These are phyloP conservation scores for Bombus superbus DNA, from an alignment of 1,140 invertebrate species.

Conservation along the genomic window DNA sequence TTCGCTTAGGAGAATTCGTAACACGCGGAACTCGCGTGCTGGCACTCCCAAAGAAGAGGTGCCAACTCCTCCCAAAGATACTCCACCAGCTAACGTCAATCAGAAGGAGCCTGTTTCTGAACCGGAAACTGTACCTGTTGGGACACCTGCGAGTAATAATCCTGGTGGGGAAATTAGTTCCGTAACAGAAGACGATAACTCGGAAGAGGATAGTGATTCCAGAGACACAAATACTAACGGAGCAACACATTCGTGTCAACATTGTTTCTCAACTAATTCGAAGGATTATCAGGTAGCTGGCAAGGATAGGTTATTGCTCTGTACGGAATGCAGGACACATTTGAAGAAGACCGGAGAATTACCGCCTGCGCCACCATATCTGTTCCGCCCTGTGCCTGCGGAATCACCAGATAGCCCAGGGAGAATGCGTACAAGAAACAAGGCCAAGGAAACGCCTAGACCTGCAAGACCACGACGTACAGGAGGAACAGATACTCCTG, in stretches of 20 bases:
- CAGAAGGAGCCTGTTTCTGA: slow-evolving; percentile 75
- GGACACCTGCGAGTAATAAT: slow-evolving; percentile 75
- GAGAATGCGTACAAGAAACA: slow-evolving; percentile 94
- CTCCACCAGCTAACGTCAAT: slow-evolving; percentile 78
- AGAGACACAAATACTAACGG: slow-evolving; percentile 86
- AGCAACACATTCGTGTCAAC: slow-evolving; percentile 80
- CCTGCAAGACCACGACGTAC: slow-evolving; percentile 84
- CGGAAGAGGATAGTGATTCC: slow-evolving; percentile 96
- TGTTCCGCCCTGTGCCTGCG: slow-evolving; percentile 89
- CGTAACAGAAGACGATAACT: slow-evolving; percentile 96
- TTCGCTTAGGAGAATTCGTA: slow-evolving; percentile 94
- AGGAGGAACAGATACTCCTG: slow-evolving; percentile 89
- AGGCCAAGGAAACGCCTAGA: slow-evolving; percentile 90
- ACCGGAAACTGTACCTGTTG: slow-evolving; percentile 73
- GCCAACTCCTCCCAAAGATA: slow-evolving; percentile 81
- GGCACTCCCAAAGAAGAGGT: slow-evolving; percentile 86
- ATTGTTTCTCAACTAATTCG: slow-evolving; percentile 86
- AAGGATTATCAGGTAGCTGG: slow-evolving; percentile 83
- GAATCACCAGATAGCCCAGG: slow-evolving; percentile 92
- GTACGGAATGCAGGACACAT: slow-evolving; percentile 91
- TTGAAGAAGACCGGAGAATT: slow-evolving; percentile 93
- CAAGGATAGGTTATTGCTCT: slow-evolving; percentile 90
- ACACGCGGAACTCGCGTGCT: slow-evolving; percentile 88
- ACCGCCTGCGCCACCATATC: slow-evolving; percentile 86
- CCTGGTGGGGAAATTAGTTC: slow-evolving; percentile 91